Base-by-base conservation (phyloP, 2,888 invertebrate species). In the Cordilura impudica region DNA sequence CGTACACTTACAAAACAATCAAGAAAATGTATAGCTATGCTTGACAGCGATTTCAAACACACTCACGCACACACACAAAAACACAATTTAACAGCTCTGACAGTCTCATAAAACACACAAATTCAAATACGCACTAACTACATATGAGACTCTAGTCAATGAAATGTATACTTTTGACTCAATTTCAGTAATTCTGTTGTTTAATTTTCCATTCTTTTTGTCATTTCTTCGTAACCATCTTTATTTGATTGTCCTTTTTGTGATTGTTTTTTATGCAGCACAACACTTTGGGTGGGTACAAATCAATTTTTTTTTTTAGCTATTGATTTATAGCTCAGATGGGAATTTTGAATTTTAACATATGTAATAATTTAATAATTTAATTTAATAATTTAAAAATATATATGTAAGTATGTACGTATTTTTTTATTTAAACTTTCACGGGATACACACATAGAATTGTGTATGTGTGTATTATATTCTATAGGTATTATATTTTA, bases 251-350 rank as follows among this genome's bases (percentile, higher is more conserved):
- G 70, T 66, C 18, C 31, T 45, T 39, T 58, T 58, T 47, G 29
- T 56, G 2, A 43, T 72, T 56, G 29, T 65, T 72, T 56, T 26
- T 65, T 54, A 47, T 45, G 51, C 10, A 19, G 56, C 29, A 63
- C 18, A 61, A 56, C 14, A 72, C 77, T 77, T 72, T 77, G 77
- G 77, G 77, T 77, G 71, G 77, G 72, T 72, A 77, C 77, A 77
- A 72, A 72, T 77, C 69, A 69, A 73, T 72, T 63, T 76, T 61
- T 61, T 58, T 10, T 29, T 23, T 73, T 71, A 54, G 54, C 47
- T 70, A 78, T 73, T 73, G 78, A 78, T 78, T 69, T 74, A 39
- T 65, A 47, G 56, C 19, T 67, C 61, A 49, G 39, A 31, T 19
- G 4, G 31, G 39, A 23, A 47, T 66, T n/a, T n/a, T 66, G 26